A percentile compares a stretch with the other conserved stretches of the same genome.
Evolutionary conservation across 2,888 invertebrate species (phyloP).

Genomic region (Himalopsyche japonica): DNA sequence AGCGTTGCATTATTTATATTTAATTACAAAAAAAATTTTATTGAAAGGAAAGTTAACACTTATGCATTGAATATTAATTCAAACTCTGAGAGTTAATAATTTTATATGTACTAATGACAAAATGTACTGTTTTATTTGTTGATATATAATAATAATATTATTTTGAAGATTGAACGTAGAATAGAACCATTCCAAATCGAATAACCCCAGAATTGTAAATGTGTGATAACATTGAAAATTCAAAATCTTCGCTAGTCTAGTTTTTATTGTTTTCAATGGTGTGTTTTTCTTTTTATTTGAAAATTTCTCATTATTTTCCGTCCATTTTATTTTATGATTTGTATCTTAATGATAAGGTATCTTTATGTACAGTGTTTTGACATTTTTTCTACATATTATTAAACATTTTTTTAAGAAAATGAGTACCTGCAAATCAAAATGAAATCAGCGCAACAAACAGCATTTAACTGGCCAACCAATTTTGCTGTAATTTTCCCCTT

Average conservation of each 20-base stretch:
- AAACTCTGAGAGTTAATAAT: neutral
- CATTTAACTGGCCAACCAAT: neutral
- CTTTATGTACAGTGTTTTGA: neutral
- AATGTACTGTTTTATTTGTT: neutral
- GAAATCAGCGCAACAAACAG: neutral
- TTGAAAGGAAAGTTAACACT: neutral
- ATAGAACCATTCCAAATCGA: neutral
- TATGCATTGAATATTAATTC: neutral
- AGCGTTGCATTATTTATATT: neutral
- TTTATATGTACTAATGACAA: neutral
- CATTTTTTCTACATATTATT: neutral
- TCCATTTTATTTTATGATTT: slow-evolving; percentile 4
- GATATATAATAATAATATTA: neutral
- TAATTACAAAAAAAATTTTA: neutral
- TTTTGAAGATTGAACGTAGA: neutral
- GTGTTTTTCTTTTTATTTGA: neutral
- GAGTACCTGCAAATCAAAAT: neutral
- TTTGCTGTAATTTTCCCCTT: slow-evolving; percentile 2
- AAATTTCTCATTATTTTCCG: slow-evolving; percentile 4
- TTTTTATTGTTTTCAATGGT: neutral
- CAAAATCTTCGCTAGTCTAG: neutral
- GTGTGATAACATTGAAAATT: neutral
- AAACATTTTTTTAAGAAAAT: neutral
- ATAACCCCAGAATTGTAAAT: neutral
- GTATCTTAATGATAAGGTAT: neutral